Evolutionary conservation across 53 echinoderm and acorn worm genomes (phyloP).

Genomic region (Henricia sp.): DNA sequence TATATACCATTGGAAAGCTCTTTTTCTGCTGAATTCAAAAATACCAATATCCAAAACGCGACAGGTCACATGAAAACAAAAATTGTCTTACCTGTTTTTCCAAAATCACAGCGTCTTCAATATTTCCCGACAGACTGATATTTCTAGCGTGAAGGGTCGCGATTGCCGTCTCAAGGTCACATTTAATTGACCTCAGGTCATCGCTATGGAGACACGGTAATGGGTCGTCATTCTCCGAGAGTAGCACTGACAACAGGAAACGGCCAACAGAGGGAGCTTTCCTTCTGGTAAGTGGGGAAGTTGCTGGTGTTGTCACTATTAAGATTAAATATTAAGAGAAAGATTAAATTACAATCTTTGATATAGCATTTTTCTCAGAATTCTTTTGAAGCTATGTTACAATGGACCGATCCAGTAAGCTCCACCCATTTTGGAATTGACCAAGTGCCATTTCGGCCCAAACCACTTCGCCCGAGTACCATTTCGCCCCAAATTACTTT

Average conservation of each 20-base stretch:
- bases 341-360: neutral
- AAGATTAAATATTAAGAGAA: neutral
- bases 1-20: too few relatives aligned
- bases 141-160: conserved; percentile 5
- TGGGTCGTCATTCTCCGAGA: neutral
- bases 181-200: conserved; percentile 40
- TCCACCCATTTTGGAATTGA: too few relatives aligned
- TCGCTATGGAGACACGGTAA: neutral
- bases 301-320: neutral
- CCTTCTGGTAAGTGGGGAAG: conserved; percentile 4
- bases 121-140: neutral
- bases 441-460: neutral
- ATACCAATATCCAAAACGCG: neutral
- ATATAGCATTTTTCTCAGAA: neutral
- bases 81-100: conserved; percentile 38
- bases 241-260: conserved; percentile 27
- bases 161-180: conserved; percentile 23
- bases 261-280: conserved; percentile 39
- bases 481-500: too few relatives aligned
- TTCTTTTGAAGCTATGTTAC: neutral
- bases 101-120: conserved; percentile 33
- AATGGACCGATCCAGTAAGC: neutral
- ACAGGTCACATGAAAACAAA: neutral
- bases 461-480: too few relatives aligned
- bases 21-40: too few relatives aligned